Evolutionary conservation across 2,888 invertebrate genomes (phyloP), one percentile per base, ranked within the genome.

Genomic region (Antheraea assamensis): DNA sequence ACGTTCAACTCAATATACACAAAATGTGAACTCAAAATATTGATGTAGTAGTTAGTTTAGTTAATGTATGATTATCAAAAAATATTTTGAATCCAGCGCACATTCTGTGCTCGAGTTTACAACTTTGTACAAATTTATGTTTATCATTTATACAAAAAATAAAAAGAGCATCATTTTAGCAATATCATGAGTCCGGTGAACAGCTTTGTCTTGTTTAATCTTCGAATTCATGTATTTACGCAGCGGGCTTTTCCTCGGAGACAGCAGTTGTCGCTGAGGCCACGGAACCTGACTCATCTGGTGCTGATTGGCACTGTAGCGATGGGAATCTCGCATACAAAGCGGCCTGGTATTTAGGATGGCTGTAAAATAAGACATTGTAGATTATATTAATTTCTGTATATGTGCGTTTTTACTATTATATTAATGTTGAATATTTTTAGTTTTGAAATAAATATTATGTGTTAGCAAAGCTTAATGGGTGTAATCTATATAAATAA

Each of bases 261-360:
- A 96, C 95, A 71, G 96, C 96, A 73, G 97, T 97, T 74, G 96
- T 95, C 31, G 96, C 96, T 10, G 97, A 97, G 5, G 95, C 96
- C 70, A 96, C 96, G 5, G 97, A 97, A 68, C 95, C 95, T 31
- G 94, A 92, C 78, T 97, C 96, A 74, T 96, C 96, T 31, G 94
- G 92, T 58, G 95, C 90, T 3, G 95, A 88, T 76, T 96, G 96
- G 86, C 97, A 97, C 24, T 96, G 95, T 84, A 97, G 93, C 75
- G 96, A 96, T 49, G 98, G 98, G 95, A 97, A 97, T 88, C 96
- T 96, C 93, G 96, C 95, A 90, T 96, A 96, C 77, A 98, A 93
- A 64, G 97, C 97, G 75, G 96, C 96, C 79, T 97, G 95, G 91
- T 97, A 97, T 90, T 97, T 97, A 24, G 97, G 97, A 92, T 97